A percentile compares a stretch with the other conserved stretches of the same genome.
phyloP scores from a whole-genome alignment of 1,140 invertebrate genomes.

The Bombyx mandarina region DNA sequence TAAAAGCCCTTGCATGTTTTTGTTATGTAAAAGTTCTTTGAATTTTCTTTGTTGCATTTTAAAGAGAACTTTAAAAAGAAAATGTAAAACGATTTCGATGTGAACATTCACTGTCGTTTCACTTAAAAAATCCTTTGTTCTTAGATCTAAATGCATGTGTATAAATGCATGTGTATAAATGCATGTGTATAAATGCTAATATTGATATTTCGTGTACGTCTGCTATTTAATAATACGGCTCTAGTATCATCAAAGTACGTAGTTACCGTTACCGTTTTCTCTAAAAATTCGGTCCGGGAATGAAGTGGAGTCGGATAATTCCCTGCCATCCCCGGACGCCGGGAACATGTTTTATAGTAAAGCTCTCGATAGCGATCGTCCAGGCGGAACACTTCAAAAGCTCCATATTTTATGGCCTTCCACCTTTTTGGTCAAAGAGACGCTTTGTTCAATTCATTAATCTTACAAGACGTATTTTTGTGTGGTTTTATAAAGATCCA shows the following conservation, averaged over 20 bases:
- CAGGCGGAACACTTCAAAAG: slow-evolving; percentile 20
- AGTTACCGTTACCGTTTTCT: too few relatives aligned
- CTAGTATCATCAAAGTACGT: too few relatives aligned
- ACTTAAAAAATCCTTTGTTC: too few relatives aligned
- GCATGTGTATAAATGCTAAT: background rate
- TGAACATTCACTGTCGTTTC: slow-evolving; percentile 26
- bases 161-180: background rate
- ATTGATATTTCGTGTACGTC: too few relatives aligned
- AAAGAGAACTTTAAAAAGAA: too few relatives aligned
- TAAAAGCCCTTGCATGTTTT: background rate
- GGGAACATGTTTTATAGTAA: slow-evolving; percentile 41
- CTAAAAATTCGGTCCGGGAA: too few relatives aligned
- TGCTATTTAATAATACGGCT: too few relatives aligned
- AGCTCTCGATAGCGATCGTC: slow-evolving; percentile 33
- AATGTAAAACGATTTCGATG: slow-evolving; percentile 9
- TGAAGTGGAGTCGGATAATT: slow-evolving; percentile 26
- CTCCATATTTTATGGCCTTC: slow-evolving; percentile 18
- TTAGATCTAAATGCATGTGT: background rate
- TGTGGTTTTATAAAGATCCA: too few relatives aligned
- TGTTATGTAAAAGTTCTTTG: too few relatives aligned
- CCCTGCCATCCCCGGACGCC: slow-evolving; percentile 27
- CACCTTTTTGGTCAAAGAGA: slow-evolving; percentile 16
- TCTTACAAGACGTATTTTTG: too few relatives aligned
- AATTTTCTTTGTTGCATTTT: too few relatives aligned
- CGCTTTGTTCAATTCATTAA: too few relatives aligned